Percentiles rank a stretch among this genome's conserved stretches.
Conservation (phyloP, 2,797 vertebrate genomes). For the Cichlasoma orientale region DNA sequence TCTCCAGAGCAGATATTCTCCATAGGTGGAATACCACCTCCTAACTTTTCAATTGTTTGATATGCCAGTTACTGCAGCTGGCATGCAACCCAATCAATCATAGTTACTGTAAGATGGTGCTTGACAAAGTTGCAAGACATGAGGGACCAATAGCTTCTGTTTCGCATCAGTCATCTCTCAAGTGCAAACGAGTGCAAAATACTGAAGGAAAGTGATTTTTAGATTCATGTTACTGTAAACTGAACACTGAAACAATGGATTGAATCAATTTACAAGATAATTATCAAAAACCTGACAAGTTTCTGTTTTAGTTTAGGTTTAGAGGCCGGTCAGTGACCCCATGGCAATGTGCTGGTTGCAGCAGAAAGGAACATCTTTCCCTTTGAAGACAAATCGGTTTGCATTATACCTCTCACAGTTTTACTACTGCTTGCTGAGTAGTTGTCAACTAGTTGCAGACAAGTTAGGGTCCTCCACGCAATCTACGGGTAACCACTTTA, state of each 20-base stretch:
- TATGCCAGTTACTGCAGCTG: conserved; percentile 59
- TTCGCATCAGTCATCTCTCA: conserved; percentile 59
- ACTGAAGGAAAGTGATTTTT: conserved; percentile 4
- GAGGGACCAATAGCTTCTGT: conserved; percentile 45
- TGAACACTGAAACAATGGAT: conserved; percentile 5
- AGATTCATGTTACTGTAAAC: background rate
- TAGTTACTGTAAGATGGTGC: conserved; percentile 39
- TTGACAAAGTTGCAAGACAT: conserved; percentile 57
- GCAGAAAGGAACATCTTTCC: background rate
- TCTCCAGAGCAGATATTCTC: conserved; percentile 50
- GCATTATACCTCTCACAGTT: background rate
- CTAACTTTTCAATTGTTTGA: conserved; percentile 51
- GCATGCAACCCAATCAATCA: conserved; percentile 55
- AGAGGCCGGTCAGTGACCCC: background rate
- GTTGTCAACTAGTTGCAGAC: background rate
- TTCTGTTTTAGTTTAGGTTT: background rate
- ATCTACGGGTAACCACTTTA: background rate
- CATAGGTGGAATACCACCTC: conserved; percentile 14
- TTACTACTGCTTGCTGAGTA: background rate
- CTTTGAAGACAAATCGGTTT: background rate
- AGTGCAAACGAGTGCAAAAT: conserved; percentile 36
- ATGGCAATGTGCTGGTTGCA: background rate
- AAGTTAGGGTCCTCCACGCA: background rate
- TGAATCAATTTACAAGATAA: conserved; percentile 13
- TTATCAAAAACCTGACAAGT: background rate